Conservation (phyloP, 2,797 vertebrate species). For the Sus cebifrons region DNA sequence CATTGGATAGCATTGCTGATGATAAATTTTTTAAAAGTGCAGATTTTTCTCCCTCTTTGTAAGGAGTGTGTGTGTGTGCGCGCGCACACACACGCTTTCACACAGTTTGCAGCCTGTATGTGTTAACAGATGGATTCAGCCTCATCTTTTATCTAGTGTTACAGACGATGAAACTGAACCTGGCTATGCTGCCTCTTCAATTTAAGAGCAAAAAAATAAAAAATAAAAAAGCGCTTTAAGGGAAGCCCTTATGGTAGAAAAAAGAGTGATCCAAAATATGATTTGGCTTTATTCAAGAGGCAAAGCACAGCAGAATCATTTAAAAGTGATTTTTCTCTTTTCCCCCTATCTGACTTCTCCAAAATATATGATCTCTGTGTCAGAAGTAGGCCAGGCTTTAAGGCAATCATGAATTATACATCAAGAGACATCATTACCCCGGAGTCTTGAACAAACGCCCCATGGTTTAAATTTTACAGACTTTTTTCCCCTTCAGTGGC, state of each 20-base stretch:
- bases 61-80: not conserved
- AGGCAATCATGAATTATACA: slow-evolving; percentile 84
- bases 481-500: not conserved
- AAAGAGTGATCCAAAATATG: slow-evolving; percentile 69
- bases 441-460: slow-evolving; percentile 76
- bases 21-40: slow-evolving; percentile 78
- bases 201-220: slow-evolving; percentile 61
- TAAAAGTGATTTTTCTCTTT: slow-evolving; percentile 55
- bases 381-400: slow-evolving; percentile 81
- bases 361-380: slow-evolving; percentile 81
- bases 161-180: slow-evolving; percentile 82
- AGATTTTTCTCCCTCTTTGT: slow-evolving; percentile 43
- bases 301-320: not conserved
- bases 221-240: slow-evolving; percentile 67
- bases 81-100: not conserved
- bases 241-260: slow-evolving; percentile 75
- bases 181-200: slow-evolving; percentile 73
- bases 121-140: slow-evolving; percentile 84
- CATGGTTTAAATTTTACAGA: slow-evolving; percentile 73
- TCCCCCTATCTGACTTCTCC: slow-evolving; percentile 20
- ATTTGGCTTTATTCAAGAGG: slow-evolving; percentile 67
- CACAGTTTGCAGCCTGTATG: slow-evolving; percentile 72
- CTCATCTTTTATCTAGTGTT: slow-evolving; percentile 82
- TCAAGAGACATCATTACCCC: slow-evolving; percentile 80
- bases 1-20: slow-evolving; percentile 83